A percentile compares a stretch with the other conserved stretches of the same genome.
Conservation (phyloP, 2,888 invertebrate genomes). For the Spodoptera littoralis region DNA sequence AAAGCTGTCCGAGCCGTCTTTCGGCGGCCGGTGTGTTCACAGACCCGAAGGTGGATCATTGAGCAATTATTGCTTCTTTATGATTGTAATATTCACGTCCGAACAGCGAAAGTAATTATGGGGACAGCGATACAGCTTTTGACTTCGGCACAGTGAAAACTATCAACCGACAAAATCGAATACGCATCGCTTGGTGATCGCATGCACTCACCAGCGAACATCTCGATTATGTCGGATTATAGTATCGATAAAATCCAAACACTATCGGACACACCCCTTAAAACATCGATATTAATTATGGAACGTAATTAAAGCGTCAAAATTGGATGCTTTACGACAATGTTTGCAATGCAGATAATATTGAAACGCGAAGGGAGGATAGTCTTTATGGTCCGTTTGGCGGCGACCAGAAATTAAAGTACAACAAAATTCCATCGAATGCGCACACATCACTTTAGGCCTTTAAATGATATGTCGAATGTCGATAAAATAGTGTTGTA, state of each 20-base stretch:
- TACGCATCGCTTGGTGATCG: conserved; percentile 61
- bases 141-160: conserved; percentile 78
- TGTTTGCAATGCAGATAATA: conserved; percentile 66
- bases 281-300: conserved; percentile 72
- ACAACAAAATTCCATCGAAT: conserved; percentile 79
- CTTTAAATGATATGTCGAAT: conserved; percentile 84
- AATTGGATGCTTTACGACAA: conserved; percentile 73
- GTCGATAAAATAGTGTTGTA: conserved; percentile 76
- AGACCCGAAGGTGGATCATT: conserved; percentile 76
- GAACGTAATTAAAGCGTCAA: conserved; percentile 75
- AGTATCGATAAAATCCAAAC: conserved; percentile 77
- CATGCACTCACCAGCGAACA: conserved; percentile 52
- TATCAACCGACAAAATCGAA: conserved; percentile 73
- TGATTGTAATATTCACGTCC: conserved; percentile 76
- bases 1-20: conserved; percentile 70
- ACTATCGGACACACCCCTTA: conserved; percentile 84
- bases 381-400: conserved; percentile 78
- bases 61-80: conserved; percentile 81
- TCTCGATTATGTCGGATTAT: conserved; percentile 67
- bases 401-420: conserved; percentile 79
- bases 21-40: conserved; percentile 56
- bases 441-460: conserved; percentile 85
- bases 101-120: conserved; percentile 78
- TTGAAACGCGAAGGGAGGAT: conserved; percentile 70
- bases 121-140: conserved; percentile 78